Evolutionary conservation across 2,888 invertebrate genomes (phyloP).

Genomic region (Zygogramma bicolorata): DNA sequence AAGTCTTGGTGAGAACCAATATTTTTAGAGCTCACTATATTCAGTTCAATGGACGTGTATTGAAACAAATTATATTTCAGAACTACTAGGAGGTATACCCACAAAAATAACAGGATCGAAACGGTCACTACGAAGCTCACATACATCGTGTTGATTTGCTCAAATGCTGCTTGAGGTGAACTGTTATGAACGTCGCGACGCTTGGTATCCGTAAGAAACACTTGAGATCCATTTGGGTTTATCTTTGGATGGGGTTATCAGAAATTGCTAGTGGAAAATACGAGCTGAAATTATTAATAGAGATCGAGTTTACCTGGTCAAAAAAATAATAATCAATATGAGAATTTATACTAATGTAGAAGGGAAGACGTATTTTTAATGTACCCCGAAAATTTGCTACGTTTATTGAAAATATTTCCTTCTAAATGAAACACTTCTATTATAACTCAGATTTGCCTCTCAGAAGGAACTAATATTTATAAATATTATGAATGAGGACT

Average conservation of each 20-base stretch:
- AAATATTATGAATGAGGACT: too few relatives aligned
- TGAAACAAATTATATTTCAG: slow-evolving; percentile 41
- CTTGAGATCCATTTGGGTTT: slow-evolving; percentile 61
- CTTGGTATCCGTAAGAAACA: slow-evolving; percentile 51
- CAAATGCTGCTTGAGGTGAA: slow-evolving; percentile 31
- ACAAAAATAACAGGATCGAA: slow-evolving; percentile 48
- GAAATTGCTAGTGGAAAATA: slow-evolving; percentile 35
- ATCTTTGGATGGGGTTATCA: slow-evolving; percentile 44
- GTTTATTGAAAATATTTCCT: too few relatives aligned
- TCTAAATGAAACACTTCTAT: too few relatives aligned
- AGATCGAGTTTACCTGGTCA: slow-evolving; percentile 18
- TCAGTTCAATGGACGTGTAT: slow-evolving; percentile 48
- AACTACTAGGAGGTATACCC: slow-evolving; percentile 49
- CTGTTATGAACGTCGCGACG: slow-evolving; percentile 56
- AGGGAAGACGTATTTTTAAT: too few relatives aligned
- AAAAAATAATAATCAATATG: too few relatives aligned
- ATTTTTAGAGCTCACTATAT: slow-evolving; percentile 45
- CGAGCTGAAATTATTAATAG: slow-evolving; percentile 33
- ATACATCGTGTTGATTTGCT: slow-evolving; percentile 39
- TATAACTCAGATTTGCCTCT: too few relatives aligned
- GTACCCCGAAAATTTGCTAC: too few relatives aligned
- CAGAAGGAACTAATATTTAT: too few relatives aligned
- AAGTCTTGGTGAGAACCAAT: slow-evolving; percentile 14
- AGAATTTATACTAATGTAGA: too few relatives aligned
- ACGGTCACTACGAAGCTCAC: slow-evolving; percentile 45